These are phyloP conservation scores for Philopedon plagiatum DNA, from an alignment of 2,888 invertebrate species.

Conservation along the genomic window DNA sequence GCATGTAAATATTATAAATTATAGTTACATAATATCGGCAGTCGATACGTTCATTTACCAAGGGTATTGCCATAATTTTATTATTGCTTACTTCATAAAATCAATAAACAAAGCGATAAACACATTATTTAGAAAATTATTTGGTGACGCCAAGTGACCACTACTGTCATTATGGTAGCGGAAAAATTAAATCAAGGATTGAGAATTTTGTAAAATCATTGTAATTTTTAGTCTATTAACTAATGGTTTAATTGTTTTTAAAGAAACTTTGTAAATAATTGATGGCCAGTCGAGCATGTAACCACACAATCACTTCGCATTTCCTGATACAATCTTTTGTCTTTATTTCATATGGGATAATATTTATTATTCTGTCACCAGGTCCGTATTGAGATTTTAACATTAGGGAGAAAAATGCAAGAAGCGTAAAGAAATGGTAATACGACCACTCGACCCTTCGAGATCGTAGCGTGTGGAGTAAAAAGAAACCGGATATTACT, in stretches of 20 bases:
- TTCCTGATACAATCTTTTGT: neutral
- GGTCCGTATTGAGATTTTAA: too few species aligned
- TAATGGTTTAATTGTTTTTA: slow-evolving; percentile 5
- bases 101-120: neutral
- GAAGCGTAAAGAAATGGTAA: too few species aligned
- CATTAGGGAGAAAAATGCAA: too few species aligned
- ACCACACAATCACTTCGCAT: slow-evolving; percentile 11
- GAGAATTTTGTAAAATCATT: slow-evolving; percentile 7
- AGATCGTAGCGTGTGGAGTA: too few species aligned
- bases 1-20: too few species aligned
- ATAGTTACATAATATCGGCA: neutral
- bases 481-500: too few species aligned
- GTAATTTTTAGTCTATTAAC: neutral
- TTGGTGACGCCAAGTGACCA: slow-evolving; percentile 4
- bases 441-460: too few species aligned
- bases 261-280: slow-evolving; percentile 7
- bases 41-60: neutral
- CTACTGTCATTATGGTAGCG: neutral
- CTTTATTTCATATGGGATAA: neutral
- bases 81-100: neutral
- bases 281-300: slow-evolving; percentile 1
- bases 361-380: neutral
- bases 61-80: neutral
- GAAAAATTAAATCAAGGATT: neutral
- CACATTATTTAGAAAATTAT: neutral